Evolutionary conservation across 2,888 invertebrate genomes (phyloP), one percentile per base, ranked within the genome.

Genomic region (Geophilus truncorum): DNA sequence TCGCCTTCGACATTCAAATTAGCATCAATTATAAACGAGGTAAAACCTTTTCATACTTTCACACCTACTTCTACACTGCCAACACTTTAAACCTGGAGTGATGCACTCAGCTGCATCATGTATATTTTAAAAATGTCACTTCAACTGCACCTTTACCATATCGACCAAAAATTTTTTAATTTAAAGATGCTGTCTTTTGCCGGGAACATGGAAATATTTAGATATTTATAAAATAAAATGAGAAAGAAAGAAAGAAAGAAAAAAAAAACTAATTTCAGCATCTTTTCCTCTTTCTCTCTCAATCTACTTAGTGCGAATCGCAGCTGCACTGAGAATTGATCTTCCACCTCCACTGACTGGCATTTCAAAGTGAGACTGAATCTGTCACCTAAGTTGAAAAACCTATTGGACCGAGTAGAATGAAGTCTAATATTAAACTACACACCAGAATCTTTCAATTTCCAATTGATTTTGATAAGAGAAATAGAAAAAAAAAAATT

Each of bases 221-320:
- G 57, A 62, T 21, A 1, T 62, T 62, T 12, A 62, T 23, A 62
- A 21, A 62, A 62, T n/a, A n/a, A n/a, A n/a, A n/a, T n/a, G n/a
- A n/a, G n/a, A n/a, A n/a, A n/a, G n/a, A 62, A 62, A 62, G 57
- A 62, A 62, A 62, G 23, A 62, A 62, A 1, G 6, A 62, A 62
- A 62, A 62, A 62, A 62, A 62, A 62, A 62, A 62, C 57, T 62
- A 62, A 62, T 62, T 62, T 62, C 57, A 62, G 57, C 57, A 23
- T 23, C 57, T 62, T 23, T 18, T 62, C 57, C 57, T 62, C 57
- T 23, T 62, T 62, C 57, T 40, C 57, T 62, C 18, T 62, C 57
- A 62, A 62, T 62, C 57, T 62, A 62, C 57, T 62, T 62, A 62
- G 57, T 62, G 57, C 10, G 57, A 62, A 62, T 62, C 57, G 57